Conservation (phyloP, 2,797 vertebrate species). For the Danio aesculapii region DNA sequence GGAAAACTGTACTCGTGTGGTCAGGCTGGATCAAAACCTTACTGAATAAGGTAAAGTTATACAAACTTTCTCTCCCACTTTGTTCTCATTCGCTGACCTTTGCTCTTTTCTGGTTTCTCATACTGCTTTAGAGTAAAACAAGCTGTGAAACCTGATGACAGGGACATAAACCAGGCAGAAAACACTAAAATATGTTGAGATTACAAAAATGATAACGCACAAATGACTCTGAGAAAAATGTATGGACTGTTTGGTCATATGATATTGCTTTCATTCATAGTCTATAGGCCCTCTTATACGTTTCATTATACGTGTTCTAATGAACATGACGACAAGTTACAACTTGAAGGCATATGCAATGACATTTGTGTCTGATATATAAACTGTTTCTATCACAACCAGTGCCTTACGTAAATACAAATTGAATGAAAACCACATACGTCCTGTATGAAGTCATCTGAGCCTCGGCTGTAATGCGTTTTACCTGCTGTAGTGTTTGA, state of each 20-base stretch:
- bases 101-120: constrained; percentile 33
- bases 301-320: constrained; percentile 20
- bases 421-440: constrained; percentile 38
- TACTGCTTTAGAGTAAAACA: constrained; percentile 26
- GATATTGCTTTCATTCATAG: not conserved
- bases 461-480: constrained; percentile 31
- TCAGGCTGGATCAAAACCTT: constrained; percentile 14
- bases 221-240: not conserved
- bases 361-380: constrained; percentile 28
- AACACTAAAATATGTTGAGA: constrained; percentile 8
- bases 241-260: not conserved
- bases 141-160: constrained; percentile 30
- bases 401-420: constrained; percentile 18
- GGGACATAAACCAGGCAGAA: constrained; percentile 23
- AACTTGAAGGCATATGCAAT: constrained; percentile 4
- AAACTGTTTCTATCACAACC: constrained; percentile 15
- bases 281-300: not conserved
- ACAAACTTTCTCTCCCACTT: constrained; percentile 21
- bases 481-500: constrained; percentile 53
- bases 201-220: constrained; percentile 14
- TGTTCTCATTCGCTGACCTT: constrained; percentile 24
- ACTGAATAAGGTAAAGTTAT: constrained; percentile 14
- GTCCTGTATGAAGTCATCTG: constrained; percentile 39
- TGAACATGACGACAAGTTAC: constrained; percentile 5
- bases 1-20: constrained; percentile 18